Conservation (phyloP, 2,888 invertebrate species). For the Bugula neritina region DNA sequence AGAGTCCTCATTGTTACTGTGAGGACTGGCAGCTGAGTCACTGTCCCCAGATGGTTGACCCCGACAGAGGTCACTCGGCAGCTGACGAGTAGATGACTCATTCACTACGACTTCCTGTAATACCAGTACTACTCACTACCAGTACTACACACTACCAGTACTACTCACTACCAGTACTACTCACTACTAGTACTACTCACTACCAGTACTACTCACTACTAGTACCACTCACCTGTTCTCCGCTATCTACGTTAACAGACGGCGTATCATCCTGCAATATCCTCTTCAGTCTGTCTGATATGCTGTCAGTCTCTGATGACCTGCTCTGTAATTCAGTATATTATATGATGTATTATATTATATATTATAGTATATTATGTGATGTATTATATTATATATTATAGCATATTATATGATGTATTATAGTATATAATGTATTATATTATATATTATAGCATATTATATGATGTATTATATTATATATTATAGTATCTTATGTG, state of each 20-base stretch:
- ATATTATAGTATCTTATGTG: neutral
- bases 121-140: no score
- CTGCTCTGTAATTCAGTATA: neutral
- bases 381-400: conserved; percentile 6
- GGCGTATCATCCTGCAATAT: neutral
- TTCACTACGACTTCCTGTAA: no score
- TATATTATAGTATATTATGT: neutral
- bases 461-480: neutral
- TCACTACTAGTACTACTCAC: no score
- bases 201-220: no score
- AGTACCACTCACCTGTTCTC: neutral
- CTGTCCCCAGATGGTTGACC: conserved; percentile 10
- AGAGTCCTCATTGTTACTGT: neutral
- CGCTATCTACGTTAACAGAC: neutral
- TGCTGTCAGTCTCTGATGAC: neutral
- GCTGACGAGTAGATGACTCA: no score
- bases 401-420: neutral
- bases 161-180: no score
- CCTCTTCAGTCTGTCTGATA: conserved; percentile 17
- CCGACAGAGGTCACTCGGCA: no score
- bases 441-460: neutral
- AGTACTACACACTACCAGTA: no score
- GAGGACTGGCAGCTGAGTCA: conserved; percentile 15
- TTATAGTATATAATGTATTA: neutral
- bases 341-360: neutral